These are phyloP conservation scores for Ormyrus labotus DNA, from an alignment of 2,888 invertebrate genomes.

Conservation along the genomic window DNA sequence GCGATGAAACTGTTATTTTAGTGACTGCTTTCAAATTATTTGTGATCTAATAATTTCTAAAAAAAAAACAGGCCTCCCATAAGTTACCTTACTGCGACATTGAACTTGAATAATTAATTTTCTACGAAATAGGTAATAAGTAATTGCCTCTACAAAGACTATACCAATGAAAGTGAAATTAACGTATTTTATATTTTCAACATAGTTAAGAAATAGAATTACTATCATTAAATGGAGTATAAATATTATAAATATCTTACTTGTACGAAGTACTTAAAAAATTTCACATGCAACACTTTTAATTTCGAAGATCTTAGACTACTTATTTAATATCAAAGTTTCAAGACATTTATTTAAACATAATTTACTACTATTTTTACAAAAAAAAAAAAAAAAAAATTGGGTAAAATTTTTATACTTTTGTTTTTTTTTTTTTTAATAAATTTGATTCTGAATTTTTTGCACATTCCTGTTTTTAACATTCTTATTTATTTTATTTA, in stretches of 20 bases:
- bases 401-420: not conserved
- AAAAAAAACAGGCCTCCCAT: constrained; percentile 55
- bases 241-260: constrained; percentile 11
- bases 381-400: not conserved
- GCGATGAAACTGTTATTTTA: constrained; percentile 22
- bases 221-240: constrained; percentile 20
- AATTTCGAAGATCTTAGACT: not conserved
- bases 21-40: not conserved
- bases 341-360: constrained; percentile 3
- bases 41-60: constrained; percentile 9
- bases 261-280: constrained; percentile 44
- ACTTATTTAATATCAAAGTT: not conserved
- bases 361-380: not conserved
- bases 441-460: constrained; percentile 8
- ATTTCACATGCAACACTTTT: not conserved
- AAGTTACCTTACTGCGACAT: constrained; percentile 57
- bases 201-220: constrained; percentile 31
- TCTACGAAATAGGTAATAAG: not conserved
- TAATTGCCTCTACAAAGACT: constrained; percentile 38
- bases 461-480: constrained; percentile 20
- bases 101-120: constrained; percentile 28
- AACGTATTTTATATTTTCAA: constrained; percentile 41
- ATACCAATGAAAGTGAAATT: constrained; percentile 51
- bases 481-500: constrained; percentile 1
- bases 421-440: not conserved